Base-by-base conservation (phyloP, 2,797 vertebrate genomes). In the Synanceia verrucosa region DNA sequence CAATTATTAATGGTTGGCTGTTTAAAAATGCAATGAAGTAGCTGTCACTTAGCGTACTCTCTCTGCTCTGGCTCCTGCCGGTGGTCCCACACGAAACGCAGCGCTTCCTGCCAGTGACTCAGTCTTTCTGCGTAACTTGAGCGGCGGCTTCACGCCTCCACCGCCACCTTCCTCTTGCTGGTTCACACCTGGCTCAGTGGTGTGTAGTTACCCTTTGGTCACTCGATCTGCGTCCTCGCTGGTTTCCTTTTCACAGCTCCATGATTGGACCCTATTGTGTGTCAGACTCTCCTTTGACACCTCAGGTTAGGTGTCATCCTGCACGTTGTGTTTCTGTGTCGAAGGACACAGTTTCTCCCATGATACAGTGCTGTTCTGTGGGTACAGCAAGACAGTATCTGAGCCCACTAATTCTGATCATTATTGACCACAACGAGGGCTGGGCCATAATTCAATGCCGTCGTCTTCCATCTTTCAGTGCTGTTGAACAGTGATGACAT, bases 71-170 rank as follows among this genome's bases (percentile, higher is more conserved):
- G 82, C 84, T 83, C 78, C 70, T 46, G 24, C 70, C 19, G 70
- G 57, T 82, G 84, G 90, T 93, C 83, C 79, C 41, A 64, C 82
- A 88, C 89, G 81, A 84, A 87, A 83, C 47, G 28, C 67, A 23
- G 65, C 29, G 81, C 85, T 92, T 93, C 89, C 87, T 92, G 86
- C 81, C 86, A 76, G 89, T 95, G 94, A 95, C 88, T 96, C 94
- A 94, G 69, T 93, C 73, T 95, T 96, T 95, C 92, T 95, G 91
- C 51, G 94, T 93, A 95, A 93, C 93, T 78, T 16, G 89, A 94
- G 89, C 83, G 29, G 11, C 21, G 39, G 23, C 76, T 52, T 84
- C 58, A n/a, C 90, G n/a, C 92, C 89, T 90, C 67, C 64, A 21
- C 46, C 28, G 82, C 79, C 91, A 92, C 91, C 87, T 91, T 83